Conservation (phyloP, 2,113 vertebrate genomes). For the Bambusicola thoracicus region DNA sequence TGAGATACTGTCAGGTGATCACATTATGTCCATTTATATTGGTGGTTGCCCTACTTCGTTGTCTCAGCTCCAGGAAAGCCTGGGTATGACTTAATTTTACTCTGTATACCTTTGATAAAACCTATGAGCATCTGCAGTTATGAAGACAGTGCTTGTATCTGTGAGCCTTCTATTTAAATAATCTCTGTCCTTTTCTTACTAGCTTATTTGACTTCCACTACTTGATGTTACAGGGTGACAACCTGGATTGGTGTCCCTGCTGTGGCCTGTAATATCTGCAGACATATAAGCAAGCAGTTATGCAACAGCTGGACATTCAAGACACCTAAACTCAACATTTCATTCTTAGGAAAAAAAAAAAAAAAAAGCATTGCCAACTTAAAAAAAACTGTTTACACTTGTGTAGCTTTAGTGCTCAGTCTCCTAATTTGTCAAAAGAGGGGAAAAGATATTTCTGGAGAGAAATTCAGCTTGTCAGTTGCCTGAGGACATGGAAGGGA, state of each 20-base stretch:
- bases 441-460: not conserved
- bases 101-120: not conserved
- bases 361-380: not conserved
- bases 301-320: not conserved
- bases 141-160: not conserved
- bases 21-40: not conserved
- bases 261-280: not conserved
- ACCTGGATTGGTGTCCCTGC: not conserved
- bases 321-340: not conserved
- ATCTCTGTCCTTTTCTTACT: not conserved
- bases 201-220: not conserved
- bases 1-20: rapidly evolving
- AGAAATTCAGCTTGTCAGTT: not conserved
- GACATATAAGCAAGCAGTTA: not conserved
- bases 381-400: not conserved
- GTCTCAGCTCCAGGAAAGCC: not conserved
- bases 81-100: not conserved
- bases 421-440: not conserved
- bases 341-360: not conserved
- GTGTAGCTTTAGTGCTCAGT: not conserved
- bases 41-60: not conserved
- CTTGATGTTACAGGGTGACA: not conserved
- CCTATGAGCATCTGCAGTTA: not conserved
- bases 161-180: not conserved
- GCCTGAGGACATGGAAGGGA: not conserved